Percentiles rank a stretch among this genome's conserved stretches.
These are phyloP conservation scores for Ploceus nigricollis DNA, from an alignment of 2,113 vertebrate genomes.

Conservation along the genomic window DNA sequence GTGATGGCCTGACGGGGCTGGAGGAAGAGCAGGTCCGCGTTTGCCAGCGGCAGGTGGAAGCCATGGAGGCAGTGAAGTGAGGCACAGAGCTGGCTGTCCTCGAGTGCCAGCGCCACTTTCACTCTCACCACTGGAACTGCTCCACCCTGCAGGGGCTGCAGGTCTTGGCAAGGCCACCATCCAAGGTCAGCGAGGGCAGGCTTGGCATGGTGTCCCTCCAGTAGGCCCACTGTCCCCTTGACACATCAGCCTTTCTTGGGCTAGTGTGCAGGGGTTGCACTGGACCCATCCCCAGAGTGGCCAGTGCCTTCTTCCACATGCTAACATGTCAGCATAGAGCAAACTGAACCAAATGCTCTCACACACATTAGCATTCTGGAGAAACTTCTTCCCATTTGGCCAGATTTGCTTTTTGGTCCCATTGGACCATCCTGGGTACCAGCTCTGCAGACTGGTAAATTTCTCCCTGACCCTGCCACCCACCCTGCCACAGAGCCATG, in stretches of 20 bases:
- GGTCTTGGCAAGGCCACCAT: slow-evolving; percentile 76
- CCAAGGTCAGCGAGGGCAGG: slow-evolving; percentile 59
- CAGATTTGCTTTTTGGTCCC: neutral
- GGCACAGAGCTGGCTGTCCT: slow-evolving; percentile 76
- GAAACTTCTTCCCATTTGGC: neutral
- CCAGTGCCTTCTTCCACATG: neutral
- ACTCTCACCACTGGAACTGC: slow-evolving; percentile 76
- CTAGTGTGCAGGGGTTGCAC: neutral
- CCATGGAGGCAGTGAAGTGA: slow-evolving; percentile 74
- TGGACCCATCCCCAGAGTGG: no score
- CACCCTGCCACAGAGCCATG: neutral
- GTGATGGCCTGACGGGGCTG: slow-evolving; percentile 71
- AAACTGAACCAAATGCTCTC: neutral
- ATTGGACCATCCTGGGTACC: neutral
- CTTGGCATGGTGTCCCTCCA: neutral
- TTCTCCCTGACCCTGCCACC: neutral
- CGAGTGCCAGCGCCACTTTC: slow-evolving; percentile 80
- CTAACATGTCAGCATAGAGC: neutral
- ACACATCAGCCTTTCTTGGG: neutral
- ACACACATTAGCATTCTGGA: neutral
- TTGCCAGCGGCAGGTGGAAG: slow-evolving; percentile 72
- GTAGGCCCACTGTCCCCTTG: neutral
- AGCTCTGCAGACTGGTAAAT: neutral
- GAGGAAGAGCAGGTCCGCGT: slow-evolving; percentile 74
- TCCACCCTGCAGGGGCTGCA: slow-evolving; percentile 80